phyloP scores from a whole-genome alignment of 2,113 vertebrate species.

The Haemorhous mexicanus region DNA sequence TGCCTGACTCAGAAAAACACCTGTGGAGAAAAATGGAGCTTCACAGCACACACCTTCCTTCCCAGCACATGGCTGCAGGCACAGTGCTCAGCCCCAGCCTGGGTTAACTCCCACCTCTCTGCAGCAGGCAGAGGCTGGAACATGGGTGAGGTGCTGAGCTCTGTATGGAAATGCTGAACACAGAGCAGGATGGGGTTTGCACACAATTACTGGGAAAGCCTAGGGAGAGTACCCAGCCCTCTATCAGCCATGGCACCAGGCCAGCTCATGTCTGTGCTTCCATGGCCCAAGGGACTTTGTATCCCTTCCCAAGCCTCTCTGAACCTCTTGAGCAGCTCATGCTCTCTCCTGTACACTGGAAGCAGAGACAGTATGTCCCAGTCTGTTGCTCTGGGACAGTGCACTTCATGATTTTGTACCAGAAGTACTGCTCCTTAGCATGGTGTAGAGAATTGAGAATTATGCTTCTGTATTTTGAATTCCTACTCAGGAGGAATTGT shows the following conservation, averaged over 20 bases:
- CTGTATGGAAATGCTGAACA: neutral
- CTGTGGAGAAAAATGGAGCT: neutral
- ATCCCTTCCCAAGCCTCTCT: neutral
- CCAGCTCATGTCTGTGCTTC: fast-evolving
- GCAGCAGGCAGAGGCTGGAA: neutral
- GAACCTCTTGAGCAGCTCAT: neutral
- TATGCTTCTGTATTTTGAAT: neutral
- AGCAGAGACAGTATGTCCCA: neutral
- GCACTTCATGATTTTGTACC: neutral
- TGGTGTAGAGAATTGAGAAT: neutral
- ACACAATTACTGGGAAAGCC: neutral
- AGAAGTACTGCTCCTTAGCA: neutral
- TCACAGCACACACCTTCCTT: neutral
- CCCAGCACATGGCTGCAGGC: neutral
- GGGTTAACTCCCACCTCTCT: neutral
- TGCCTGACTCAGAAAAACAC: neutral
- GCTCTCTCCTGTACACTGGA: neutral
- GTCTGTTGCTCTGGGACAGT: neutral
- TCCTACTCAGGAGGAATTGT: neutral
- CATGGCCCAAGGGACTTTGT: neutral
- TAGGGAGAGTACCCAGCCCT: neutral
- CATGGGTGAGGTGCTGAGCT: fast-evolving
- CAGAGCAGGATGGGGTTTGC: neutral
- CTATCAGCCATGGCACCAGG: neutral
- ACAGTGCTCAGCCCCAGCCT: fast-evolving